These are phyloP conservation scores for Charanyca ferruginea DNA, from an alignment of 2,888 invertebrate species.

Conservation along the genomic window DNA sequence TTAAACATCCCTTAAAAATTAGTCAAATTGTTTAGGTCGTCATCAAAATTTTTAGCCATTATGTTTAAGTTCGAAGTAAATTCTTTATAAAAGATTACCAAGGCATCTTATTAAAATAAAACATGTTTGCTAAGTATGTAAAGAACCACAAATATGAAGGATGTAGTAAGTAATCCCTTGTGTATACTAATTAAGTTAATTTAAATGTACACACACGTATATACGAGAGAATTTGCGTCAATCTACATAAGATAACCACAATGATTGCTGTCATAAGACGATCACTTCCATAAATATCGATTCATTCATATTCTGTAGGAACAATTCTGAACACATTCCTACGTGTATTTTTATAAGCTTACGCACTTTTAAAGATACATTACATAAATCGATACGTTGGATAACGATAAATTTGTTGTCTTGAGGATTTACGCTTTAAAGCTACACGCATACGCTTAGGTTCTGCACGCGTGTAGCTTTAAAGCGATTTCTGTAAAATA, in stretches of 20 bases:
- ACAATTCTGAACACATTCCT: constrained; percentile 40
- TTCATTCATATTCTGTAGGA: constrained; percentile 67
- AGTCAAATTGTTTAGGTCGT: not conserved
- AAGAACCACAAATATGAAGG: constrained; percentile 42
- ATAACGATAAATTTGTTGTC: constrained; percentile 11
- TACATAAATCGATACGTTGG: constrained; percentile 35
- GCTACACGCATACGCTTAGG: not conserved
- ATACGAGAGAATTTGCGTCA: constrained; percentile 64
- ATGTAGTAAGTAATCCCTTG: constrained; percentile 29
- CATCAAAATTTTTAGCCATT: not conserved
- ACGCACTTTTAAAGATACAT: constrained; percentile 35
- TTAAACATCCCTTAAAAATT: not conserved
- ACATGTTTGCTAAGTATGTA: constrained; percentile 29
- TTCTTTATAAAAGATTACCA: not conserved
- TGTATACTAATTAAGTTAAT: constrained; percentile 58
- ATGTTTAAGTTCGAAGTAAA: not conserved
- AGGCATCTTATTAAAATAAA: constrained; percentile 19
- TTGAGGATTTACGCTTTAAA: not conserved
- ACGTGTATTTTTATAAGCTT: constrained; percentile 41
- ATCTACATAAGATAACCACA: constrained; percentile 65
- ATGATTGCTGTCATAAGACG: constrained; percentile 65
- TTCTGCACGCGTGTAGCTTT: not conserved
- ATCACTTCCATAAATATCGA: constrained; percentile 66
- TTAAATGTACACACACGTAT: constrained; percentile 65
- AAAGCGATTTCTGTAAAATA: constrained; percentile 10